These are phyloP conservation scores for Turritopsis dohrnii DNA, from an alignment of 30 jellyfish, hydroid and myxozoan genomes.

Conservation along the genomic window DNA sequence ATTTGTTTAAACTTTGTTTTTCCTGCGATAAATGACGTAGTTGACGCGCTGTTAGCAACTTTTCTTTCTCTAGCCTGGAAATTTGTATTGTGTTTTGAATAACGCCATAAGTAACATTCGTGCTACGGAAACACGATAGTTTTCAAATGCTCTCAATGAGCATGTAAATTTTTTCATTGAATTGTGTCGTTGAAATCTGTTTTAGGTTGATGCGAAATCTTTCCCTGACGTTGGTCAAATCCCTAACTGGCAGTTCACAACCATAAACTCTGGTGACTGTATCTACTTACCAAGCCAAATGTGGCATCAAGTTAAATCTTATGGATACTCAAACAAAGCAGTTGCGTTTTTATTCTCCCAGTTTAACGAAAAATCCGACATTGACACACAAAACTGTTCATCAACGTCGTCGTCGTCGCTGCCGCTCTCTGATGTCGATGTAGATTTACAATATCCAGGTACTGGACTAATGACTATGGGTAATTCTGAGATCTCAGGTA, in stretches of 20 bases:
- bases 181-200: background rate
- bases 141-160: background rate
- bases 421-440: constrained; percentile 55
- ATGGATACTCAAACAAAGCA: constrained; percentile 60
- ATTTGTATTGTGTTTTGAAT: too few relatives aligned
- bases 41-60: too few relatives aligned
- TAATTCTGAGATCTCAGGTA: constrained; percentile 30
- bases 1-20: constrained; percentile 32
- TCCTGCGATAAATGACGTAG: background rate
- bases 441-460: constrained; percentile 71
- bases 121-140: too few relatives aligned
- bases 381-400: constrained; percentile 32
- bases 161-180: background rate
- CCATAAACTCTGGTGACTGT: constrained; percentile 69
- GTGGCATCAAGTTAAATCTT: constrained; percentile 83
- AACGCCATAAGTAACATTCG: too few relatives aligned
- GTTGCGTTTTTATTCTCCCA: constrained; percentile 62
- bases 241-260: constrained; percentile 60
- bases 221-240: constrained; percentile 41
- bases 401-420: constrained; percentile 18
- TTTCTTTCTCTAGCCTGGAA: too few relatives aligned
- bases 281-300: constrained; percentile 69
- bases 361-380: constrained; percentile 23
- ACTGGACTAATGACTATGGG: constrained; percentile 72
- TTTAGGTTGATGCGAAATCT: constrained; percentile 1